Evolutionary conservation across 2,797 vertebrate species (phyloP), one percentile per base, ranked within the genome.

Genomic region (Chromis chromis): DNA sequence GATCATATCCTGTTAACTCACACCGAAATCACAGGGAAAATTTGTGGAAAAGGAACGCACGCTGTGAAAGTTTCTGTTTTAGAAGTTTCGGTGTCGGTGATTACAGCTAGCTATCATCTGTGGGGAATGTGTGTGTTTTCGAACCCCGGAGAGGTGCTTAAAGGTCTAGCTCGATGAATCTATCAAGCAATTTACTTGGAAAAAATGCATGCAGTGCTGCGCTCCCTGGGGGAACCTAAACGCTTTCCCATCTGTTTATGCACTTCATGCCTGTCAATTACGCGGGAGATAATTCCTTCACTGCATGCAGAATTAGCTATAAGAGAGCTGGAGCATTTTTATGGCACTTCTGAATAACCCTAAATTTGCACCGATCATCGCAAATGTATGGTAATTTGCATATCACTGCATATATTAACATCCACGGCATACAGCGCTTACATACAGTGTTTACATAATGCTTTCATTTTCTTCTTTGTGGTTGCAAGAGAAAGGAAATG

Each of bases 161-260:
- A 60, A 85, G 86, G 84, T 90, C 81, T 46, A 10, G 46, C 65
- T 72, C 46, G 10, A 84, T 88, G 84, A 91, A 86, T 79, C 78
- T 42, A 88, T 88, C 74, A 80, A 74, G 86, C 76, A 76, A 84
- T 91, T 91, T 90, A 84, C 69, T 76, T 28, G 4, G 70, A 62
- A 48, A 64, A 86, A 87, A 88, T 80, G 86, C 83, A 88, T 79
- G 73, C 4, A 16, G 46, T 31, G 62, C 54, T 62, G 74, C 58
- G 2, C 73, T 88, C 92, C 81, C 83, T 1, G 28, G 86, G 78
- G 89, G 58, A 62, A 48, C 49, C 68, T 81, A 82, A 91, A 90
- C 48, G 84, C 79, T 78, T 74, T 65, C 64, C 82, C 89, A 87
- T 91, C 87, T 92, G 90, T 92, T 90, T 86, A 84, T 85, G 81